phyloP scores from a whole-genome alignment of 2,797 vertebrate genomes.

The Pipistrellus pygmaeus region DNA sequence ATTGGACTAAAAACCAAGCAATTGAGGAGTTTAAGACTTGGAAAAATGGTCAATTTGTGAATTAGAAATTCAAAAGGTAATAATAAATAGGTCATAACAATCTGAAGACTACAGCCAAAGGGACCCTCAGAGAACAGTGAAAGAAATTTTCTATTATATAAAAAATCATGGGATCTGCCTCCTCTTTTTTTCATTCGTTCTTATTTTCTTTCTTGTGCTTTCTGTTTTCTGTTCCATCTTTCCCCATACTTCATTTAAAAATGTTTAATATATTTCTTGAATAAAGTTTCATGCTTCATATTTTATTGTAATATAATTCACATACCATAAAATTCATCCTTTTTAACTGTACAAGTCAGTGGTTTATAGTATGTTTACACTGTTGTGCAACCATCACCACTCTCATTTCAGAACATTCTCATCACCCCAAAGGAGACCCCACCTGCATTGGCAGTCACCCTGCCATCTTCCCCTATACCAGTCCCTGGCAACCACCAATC shows the following conservation, averaged over 20 bases:
- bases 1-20: background rate
- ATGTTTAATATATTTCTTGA: background rate
- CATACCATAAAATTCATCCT: background rate
- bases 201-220: background rate
- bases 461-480: background rate
- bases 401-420: conserved; percentile 27
- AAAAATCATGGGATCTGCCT: background rate
- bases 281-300: conserved; percentile 16
- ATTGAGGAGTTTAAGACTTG: background rate
- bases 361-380: background rate
- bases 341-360: background rate
- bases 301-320: conserved; percentile 37
- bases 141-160: background rate
- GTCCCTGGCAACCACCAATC: background rate
- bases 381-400: background rate
- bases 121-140: background rate
- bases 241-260: conserved; percentile 29
- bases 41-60: background rate
- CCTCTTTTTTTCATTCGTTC: background rate
- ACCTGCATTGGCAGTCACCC: background rate
- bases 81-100: background rate
- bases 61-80: background rate
- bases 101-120: background rate
- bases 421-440: background rate
- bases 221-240: background rate